Percentiles rank a stretch among this genome's conserved stretches.
These are phyloP conservation scores for Petrolisthes cinctipes DNA, from an alignment of 2,888 invertebrate species.

Conservation along the genomic window DNA sequence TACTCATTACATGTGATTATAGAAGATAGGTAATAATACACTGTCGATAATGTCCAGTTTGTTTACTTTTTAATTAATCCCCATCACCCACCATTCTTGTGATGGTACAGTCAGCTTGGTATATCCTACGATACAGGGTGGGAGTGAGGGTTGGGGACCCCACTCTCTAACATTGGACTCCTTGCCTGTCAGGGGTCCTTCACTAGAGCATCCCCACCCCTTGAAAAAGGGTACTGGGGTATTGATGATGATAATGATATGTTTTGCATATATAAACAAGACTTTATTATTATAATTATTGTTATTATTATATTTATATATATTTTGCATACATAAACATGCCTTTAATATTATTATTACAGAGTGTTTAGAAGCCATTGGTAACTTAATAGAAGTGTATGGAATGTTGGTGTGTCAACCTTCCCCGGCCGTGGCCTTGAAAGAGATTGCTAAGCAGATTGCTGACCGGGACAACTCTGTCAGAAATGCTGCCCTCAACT, in stretches of 20 bases:
- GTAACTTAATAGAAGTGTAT: conserved; percentile 85
- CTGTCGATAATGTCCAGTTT: too few relatives aligned
- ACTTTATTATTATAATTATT: too few relatives aligned
- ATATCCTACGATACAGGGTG: too few relatives aligned
- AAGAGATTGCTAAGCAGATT: conserved; percentile 93
- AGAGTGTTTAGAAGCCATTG: conserved; percentile 94
- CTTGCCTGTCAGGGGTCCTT: too few relatives aligned
- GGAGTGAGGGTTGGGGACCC: too few relatives aligned
- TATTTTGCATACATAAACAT: not conserved
- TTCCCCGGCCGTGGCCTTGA: conserved; percentile 82
- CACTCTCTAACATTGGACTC: too few relatives aligned
- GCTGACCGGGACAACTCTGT: conserved; percentile 96
- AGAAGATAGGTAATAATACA: too few relatives aligned
- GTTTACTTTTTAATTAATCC: too few relatives aligned
- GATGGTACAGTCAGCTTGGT: too few relatives aligned
- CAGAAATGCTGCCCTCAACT: conserved; percentile 94
- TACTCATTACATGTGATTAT: too few relatives aligned
- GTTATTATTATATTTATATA: not conserved
- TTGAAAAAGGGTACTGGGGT: too few relatives aligned
- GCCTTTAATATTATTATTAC: conserved; percentile 56
- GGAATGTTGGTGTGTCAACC: conserved; percentile 88
- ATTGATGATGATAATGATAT: not conserved
- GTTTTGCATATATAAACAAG: conserved; percentile 22
- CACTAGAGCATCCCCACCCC: not conserved
- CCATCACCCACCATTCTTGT: too few relatives aligned